Evolutionary conservation across 2,888 invertebrate species (phyloP).

Genomic region (Mellilla xanthometata): DNA sequence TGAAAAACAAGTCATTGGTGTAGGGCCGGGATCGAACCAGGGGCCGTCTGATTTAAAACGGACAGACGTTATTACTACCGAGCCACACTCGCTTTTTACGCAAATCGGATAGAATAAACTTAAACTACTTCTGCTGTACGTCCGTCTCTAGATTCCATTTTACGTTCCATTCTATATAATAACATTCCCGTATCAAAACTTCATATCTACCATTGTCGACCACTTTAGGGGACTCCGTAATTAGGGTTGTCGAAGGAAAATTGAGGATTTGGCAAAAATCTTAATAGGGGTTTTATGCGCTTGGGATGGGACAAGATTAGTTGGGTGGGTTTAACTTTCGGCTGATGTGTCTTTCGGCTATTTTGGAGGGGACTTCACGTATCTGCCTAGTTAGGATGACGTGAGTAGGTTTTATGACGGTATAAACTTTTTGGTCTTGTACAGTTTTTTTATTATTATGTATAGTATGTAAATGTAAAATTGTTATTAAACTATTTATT

Average conservation of each 20-base stretch:
- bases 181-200: conserved; percentile 33
- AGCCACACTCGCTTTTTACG: too few relatives aligned
- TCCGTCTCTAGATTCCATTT: conserved; percentile 19
- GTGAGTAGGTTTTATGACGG: too few relatives aligned
- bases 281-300: conserved; percentile 29
- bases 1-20: too few relatives aligned
- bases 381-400: conserved; percentile 4
- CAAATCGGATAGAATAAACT: too few relatives aligned
- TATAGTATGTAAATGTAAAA: too few relatives aligned
- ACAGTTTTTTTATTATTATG: too few relatives aligned
- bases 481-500: too few relatives aligned
- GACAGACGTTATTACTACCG: too few relatives aligned
- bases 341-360: conserved; percentile 18
- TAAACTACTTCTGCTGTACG: too few relatives aligned
- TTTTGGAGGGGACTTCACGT: conserved; percentile 9
- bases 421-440: too few relatives aligned
- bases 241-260: conserved; percentile 34
- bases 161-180: conserved; percentile 30
- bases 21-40: too few relatives aligned
- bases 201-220: conserved; percentile 39
- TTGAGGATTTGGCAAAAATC: conserved; percentile 31
- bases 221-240: conserved; percentile 37
- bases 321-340: conserved; percentile 19
- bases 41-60: too few relatives aligned
- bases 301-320: conserved; percentile 19